Percentiles rank a stretch among this genome's conserved stretches.
These are phyloP conservation scores for Ceratina japonica DNA, from an alignment of 1,140 invertebrate genomes.

Conservation along the genomic window DNA sequence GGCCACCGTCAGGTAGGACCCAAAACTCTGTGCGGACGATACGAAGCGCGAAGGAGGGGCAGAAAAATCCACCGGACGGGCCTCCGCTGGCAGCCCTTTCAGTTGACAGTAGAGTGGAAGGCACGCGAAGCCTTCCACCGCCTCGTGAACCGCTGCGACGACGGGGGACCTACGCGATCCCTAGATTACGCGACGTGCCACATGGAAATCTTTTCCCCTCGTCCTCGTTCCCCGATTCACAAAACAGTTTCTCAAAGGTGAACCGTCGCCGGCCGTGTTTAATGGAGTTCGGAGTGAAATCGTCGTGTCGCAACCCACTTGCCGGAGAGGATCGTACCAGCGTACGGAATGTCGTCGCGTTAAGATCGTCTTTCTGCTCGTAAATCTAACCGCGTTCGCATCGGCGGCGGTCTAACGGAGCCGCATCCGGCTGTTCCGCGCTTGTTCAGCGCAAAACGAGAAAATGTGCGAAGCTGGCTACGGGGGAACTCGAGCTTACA, in stretches of 20 bases:
- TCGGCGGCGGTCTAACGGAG: constrained; percentile 20
- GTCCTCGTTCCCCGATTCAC: neutral
- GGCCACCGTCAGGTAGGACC: constrained; percentile 22
- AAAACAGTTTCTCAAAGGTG: neutral
- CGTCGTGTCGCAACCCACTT: neutral
- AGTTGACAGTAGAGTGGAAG: constrained; percentile 39
- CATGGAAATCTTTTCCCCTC: neutral
- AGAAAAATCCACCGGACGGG: constrained; percentile 1
- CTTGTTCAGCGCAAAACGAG: neutral
- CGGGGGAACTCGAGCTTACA: neutral
- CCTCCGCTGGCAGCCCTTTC: constrained; percentile 12
- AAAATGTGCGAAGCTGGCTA: constrained; percentile 7
- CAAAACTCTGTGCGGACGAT: constrained; percentile 7
- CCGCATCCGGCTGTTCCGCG: constrained; percentile 15
- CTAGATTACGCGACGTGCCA: neutral
- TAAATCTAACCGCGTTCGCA: neutral
- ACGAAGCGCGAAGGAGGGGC: neutral
- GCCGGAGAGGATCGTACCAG: neutral
- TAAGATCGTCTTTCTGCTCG: constrained; percentile 3
- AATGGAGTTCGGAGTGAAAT: neutral
- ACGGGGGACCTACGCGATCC: neutral
- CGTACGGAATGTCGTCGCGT: constrained; percentile 4
- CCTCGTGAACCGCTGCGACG: neutral
- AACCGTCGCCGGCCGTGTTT: neutral
- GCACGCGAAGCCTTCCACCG: neutral